A percentile compares a stretch with the other conserved stretches of the same genome.
These are phyloP conservation scores for Cancer borealis DNA, from an alignment of 2,888 invertebrate genomes.

Conservation along the genomic window DNA sequence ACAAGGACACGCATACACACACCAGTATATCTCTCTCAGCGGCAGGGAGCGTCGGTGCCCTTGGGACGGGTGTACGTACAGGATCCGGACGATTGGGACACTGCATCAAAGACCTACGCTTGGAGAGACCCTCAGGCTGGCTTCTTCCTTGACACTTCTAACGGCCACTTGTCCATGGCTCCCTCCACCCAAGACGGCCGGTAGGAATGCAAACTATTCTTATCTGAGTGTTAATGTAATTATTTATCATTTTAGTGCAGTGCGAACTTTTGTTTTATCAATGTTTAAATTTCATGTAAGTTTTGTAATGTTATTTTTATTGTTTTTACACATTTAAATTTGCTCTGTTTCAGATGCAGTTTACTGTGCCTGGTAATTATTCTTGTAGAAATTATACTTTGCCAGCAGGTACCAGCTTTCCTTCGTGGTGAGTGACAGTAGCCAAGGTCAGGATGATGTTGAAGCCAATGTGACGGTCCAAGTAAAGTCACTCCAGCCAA, in stretches of 20 bases:
- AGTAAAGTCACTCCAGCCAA: slow-evolving; percentile 30
- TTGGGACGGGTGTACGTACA: slow-evolving; percentile 65
- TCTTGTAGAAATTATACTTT: slow-evolving; percentile 18
- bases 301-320: neutral
- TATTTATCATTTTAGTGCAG: too few relatives aligned
- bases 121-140: slow-evolving; percentile 55
- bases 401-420: slow-evolving; percentile 58
- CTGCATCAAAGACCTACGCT: slow-evolving; percentile 58
- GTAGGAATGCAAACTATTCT: neutral
- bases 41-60: slow-evolving; percentile 39
- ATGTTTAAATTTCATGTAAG: neutral
- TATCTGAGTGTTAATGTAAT: neutral
- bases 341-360: neutral
- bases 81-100: slow-evolving; percentile 68
- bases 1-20: too few relatives aligned
- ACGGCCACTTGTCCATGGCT: slow-evolving; percentile 54
- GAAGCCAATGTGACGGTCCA: slow-evolving; percentile 60
- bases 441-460: slow-evolving; percentile 57
- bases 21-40: slow-evolving; percentile 16
- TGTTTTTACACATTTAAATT: neutral
- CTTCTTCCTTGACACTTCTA: slow-evolving; percentile 54
- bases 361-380: neutral
- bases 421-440: slow-evolving; percentile 60
- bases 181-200: slow-evolving; percentile 53
- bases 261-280: too few relatives aligned